Evolutionary conservation across 2,797 vertebrate genomes (phyloP), one percentile per base, ranked within the genome.

Genomic region (Pipistrellus nathusii): DNA sequence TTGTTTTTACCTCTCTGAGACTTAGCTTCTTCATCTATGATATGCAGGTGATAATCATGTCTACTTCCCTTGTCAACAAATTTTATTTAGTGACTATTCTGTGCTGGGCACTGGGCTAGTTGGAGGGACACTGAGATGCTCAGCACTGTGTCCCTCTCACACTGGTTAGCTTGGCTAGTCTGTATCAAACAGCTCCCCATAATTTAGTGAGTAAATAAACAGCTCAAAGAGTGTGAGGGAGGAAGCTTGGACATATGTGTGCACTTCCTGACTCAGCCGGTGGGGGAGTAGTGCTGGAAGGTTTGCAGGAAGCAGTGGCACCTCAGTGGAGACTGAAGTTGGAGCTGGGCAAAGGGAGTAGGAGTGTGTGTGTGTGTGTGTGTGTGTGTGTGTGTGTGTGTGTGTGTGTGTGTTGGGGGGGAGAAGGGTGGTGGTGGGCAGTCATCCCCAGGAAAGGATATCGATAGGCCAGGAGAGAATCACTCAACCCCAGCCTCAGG

Each of bases 1-100:
- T 41, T 41, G 38, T 82, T 82, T 84, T 44, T 15, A 75, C 4
- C 8, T 77, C 55, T 68, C 13, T 32, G 75, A 91, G 38, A 90
- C 5, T 76, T 84, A 35, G 53, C 71, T 62, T 73, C 23, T 20
- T 62, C 25, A n/a, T 57, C 30, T 82, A 4, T 27, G 32, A 91
- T 41, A 32, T 23, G 1, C 23, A 64, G 25, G n/a, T 85, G 64
- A 17, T n/a, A 32, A 88, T 32, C 82, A 62, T 30, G 41, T 51
- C 73, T 30, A 66, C 35, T 48, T 66, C 59, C 38, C 55, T 75
- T 68, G 9, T 66, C 21, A 46, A 82, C 44, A 83, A 62, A 51
- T 41, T 14, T 68, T 41, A 51, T 2, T n/a, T 72, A 84, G 55
- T 55, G 85, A 64, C 17, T 46, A 15, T n/a, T 38, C 2, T 32